Percentiles rank a stretch among this genome's conserved stretches.
phyloP scores from a whole-genome alignment of 1,140 invertebrate genomes.

The Stegodyphus dumicola region DNA sequence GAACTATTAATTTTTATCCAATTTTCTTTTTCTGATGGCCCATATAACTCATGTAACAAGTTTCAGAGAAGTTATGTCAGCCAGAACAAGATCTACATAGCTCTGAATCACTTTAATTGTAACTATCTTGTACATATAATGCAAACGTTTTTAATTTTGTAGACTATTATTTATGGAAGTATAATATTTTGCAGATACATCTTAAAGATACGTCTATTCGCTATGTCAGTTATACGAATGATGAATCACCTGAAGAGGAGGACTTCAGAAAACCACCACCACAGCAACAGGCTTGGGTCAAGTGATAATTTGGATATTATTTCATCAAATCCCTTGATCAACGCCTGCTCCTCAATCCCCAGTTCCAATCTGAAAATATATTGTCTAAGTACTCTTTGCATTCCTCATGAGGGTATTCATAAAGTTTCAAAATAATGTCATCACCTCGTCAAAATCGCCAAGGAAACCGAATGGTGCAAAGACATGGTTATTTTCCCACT shows the following conservation, averaged over 20 bases:
- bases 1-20: no score
- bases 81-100: no score
- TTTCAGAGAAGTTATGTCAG: no score
- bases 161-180: no score
- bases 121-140: no score
- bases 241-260: conserved; percentile 64
- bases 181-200: conserved; percentile 42
- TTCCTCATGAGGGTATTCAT: neutral
- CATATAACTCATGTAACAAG: no score
- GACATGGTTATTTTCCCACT: neutral
- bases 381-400: neutral
- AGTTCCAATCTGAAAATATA: neutral
- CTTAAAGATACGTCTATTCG: conserved; percentile 62
- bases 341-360: conserved; percentile 28
- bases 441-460: neutral
- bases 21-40: no score
- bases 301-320: conserved; percentile 10
- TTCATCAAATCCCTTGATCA: conserved; percentile 3
- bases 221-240: conserved; percentile 65
- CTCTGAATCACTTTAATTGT: no score
- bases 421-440: neutral
- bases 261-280: conserved; percentile 17
- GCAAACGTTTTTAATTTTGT: no score
- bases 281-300: conserved; percentile 27
- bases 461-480: neutral